phyloP scores from a whole-genome alignment of 1,140 invertebrate species.

The Leptinotarsa lineolata region DNA sequence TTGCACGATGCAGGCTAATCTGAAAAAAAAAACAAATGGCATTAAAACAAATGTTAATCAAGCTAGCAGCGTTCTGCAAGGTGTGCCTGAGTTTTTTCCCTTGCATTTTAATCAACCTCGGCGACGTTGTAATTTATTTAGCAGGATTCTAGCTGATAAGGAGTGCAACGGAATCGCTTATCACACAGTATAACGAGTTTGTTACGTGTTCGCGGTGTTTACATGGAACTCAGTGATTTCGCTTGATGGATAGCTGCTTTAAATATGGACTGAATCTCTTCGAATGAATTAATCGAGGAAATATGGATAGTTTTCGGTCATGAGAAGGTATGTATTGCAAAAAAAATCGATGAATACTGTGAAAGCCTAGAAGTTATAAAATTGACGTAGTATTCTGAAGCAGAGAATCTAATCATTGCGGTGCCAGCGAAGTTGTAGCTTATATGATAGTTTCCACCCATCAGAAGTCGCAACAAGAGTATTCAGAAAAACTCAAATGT shows the following conservation, averaged over 20 bases:
- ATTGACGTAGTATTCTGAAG: too few species aligned
- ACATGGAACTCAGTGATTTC: slow-evolving; percentile 18
- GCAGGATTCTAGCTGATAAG: slow-evolving; percentile 4
- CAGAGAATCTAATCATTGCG: too few species aligned
- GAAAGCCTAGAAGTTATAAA: too few species aligned
- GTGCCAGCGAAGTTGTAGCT: too few species aligned
- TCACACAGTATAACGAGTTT: slow-evolving; percentile 19
- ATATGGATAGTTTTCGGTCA: not conserved
- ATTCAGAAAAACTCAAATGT: too few species aligned
- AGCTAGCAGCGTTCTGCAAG: slow-evolving; percentile 10
- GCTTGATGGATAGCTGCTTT: slow-evolving; percentile 6
- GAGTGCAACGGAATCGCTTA: slow-evolving; percentile 17
- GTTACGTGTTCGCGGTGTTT: slow-evolving; percentile 20
- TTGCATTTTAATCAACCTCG: slow-evolving; percentile 18
- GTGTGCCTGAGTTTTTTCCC: slow-evolving; percentile 12
- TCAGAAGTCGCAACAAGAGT: too few species aligned
- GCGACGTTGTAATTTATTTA: slow-evolving; percentile 9
- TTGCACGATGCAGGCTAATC: not conserved
- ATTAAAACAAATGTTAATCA: slow-evolving; percentile 1
- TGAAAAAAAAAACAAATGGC: not conserved
- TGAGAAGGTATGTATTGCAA: not conserved
- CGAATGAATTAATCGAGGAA: not conserved
- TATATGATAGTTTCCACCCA: too few species aligned
- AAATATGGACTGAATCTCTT: slow-evolving; percentile 14
- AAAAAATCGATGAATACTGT: too few species aligned